Conservation (phyloP, 2,888 invertebrate species). For the Drosophila yooni region DNA sequence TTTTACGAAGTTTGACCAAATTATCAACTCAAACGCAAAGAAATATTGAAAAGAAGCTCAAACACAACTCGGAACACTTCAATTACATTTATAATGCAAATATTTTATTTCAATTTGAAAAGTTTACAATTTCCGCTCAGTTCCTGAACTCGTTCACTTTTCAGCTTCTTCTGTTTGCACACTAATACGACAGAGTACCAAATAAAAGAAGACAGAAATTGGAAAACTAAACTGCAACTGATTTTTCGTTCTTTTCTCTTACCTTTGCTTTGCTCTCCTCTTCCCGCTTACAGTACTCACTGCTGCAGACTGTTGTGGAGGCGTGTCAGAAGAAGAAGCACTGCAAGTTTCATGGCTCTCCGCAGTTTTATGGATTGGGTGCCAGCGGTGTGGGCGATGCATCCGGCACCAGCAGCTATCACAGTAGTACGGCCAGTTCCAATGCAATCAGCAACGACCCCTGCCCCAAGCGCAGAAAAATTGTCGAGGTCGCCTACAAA, state of each 20-base stretch:
- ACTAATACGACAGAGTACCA: constrained; percentile 25
- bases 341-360: constrained; percentile 95
- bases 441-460: constrained; percentile 87
- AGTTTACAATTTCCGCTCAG: constrained; percentile 62
- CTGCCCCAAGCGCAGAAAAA: constrained; percentile 95
- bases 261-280: constrained; percentile 15
- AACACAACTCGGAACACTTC: constrained; percentile 52
- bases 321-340: constrained; percentile 97
- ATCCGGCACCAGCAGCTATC: constrained; percentile 83
- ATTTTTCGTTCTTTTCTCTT: constrained; percentile 39
- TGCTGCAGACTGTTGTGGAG: constrained; percentile 97
- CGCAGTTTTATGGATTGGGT: constrained; percentile 92
- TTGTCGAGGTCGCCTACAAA: constrained; percentile 97
- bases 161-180: constrained; percentile 54
- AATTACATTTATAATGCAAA: constrained; percentile 67
- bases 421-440: constrained; percentile 82
- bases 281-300: constrained; percentile 88
- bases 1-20: background rate
- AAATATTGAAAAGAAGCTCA: constrained; percentile 6
- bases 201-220: constrained; percentile 29
- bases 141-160: constrained; percentile 59
- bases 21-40: constrained; percentile 2
- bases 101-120: constrained; percentile 72
- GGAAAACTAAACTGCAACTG: constrained; percentile 59
- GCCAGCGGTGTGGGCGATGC: constrained; percentile 83